These are phyloP conservation scores for Rhabdornis inornatus DNA, from an alignment of 2,113 vertebrate genomes.

Conservation along the genomic window DNA sequence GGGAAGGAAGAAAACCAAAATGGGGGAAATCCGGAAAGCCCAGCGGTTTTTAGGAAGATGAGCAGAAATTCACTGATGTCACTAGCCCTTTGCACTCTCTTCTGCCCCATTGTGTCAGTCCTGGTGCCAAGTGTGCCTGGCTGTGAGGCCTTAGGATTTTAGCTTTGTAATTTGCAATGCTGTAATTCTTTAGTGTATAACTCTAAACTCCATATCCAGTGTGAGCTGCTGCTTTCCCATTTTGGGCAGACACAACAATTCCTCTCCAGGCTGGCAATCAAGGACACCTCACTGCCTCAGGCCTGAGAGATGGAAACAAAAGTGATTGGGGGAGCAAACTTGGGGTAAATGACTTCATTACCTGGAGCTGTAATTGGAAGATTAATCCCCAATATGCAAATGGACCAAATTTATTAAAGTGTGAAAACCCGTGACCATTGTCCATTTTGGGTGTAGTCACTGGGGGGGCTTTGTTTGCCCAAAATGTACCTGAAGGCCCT, in stretches of 20 bases:
- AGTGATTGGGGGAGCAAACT: background rate
- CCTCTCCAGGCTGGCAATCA: background rate
- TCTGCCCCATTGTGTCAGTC: accelerated
- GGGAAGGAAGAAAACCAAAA: background rate
- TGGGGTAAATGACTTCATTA: background rate
- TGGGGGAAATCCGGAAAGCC: accelerated
- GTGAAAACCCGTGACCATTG: accelerated
- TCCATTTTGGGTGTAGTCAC: background rate
- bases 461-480: background rate
- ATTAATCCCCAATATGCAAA: background rate
- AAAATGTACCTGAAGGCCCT: accelerated
- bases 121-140: accelerated
- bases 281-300: background rate
- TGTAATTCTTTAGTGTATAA: accelerated
- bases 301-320: background rate
- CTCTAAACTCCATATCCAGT: background rate
- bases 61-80: background rate
- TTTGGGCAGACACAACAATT: background rate
- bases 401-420: accelerated
- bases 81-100: accelerated
- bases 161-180: background rate
- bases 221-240: background rate
- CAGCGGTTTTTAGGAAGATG: background rate
- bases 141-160: background rate
- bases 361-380: background rate